Base-by-base conservation (phyloP, 2,113 vertebrate genomes). In the Hystrix brachyura region DNA sequence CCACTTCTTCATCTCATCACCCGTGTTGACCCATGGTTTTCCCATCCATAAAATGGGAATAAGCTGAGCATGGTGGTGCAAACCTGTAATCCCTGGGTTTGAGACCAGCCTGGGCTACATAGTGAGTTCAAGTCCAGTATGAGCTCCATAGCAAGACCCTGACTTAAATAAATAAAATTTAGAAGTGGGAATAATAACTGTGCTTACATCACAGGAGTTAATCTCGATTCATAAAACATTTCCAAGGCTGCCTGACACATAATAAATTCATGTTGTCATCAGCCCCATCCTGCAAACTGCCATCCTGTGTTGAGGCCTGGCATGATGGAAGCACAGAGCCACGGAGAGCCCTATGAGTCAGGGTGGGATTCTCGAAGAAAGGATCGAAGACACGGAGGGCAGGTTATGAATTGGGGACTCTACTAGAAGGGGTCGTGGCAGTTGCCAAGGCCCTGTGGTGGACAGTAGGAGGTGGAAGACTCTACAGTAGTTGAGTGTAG, bases 41-140 rank as follows among this genome's bases (percentile, higher is more conserved):
- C 29, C 57, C 21, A 18, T 72, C 38, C 91, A 11, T 91, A 86
- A 93, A 93, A 87, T 71, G 93, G 64, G n/a, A 85, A 81, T 23
- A 64, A 76, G 46, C 46, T 25, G 14, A 76, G 27, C 43, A 48
- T 15, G 25, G 23, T 76, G 72, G 13, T 3, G 1, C 46, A 48
- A 11, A 11, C 72, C 23, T 48, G 25, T 27, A 48, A 29, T 76
- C 25, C 72, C 72, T 14, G 21, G 46, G 21, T 43, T 25, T 4
- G 21, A 74, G 38, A 21, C 72, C 72, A 76, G 14, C 46, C 46
- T 6, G 27, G 72, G 25, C 46, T 48, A 3, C 25, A 48, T 76
- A 48, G 72, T 51, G 46, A 76, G 11, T 76, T 51, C 72, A 48
- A 76, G 43, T 76, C 72, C 43, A 48, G 29, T 29, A 43, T 48